Percentiles rank a stretch among this genome's conserved stretches.
Conservation (phyloP, 2,888 invertebrate genomes). For the Apamea sordens region DNA sequence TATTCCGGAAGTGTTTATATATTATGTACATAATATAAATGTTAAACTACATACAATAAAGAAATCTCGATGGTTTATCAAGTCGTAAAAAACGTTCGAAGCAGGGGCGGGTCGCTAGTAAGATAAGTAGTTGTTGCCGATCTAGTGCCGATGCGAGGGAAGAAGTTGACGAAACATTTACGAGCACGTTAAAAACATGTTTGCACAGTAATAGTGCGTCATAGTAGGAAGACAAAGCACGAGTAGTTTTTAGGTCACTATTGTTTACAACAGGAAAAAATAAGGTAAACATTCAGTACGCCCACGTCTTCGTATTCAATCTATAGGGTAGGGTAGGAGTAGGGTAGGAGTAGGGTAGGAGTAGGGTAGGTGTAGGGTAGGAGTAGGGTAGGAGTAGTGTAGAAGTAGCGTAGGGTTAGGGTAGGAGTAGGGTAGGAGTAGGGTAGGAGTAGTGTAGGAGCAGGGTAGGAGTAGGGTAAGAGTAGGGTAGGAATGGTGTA, state of each 20-base stretch:
- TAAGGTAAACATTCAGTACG: neutral
- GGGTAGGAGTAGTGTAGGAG: no score
- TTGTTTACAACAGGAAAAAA: no score
- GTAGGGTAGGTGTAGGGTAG: no score
- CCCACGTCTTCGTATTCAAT: no score
- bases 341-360: no score
- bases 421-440: no score
- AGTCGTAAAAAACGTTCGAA: neutral
- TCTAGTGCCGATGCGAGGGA: neutral
- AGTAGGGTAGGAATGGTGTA: no score
- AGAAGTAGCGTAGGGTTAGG: no score
- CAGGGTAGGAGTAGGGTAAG: no score
- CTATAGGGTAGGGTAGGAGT: no score
- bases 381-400: no score
- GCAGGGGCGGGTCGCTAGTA: neutral
- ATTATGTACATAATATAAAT: neutral
- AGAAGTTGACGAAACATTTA: neutral
- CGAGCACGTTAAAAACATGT: constrained; percentile 6
- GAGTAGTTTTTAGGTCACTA: neutral
- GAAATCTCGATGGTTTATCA: neutral
- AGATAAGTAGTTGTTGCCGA: neutral
- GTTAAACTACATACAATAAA: neutral
- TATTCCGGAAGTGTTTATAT: neutral
- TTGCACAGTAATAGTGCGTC: neutral
- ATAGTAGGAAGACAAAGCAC: neutral